Percentiles rank a stretch among this genome's conserved stretches.
phyloP scores from a whole-genome alignment of 2,113 vertebrate species.

The Scytalopus superciliaris region DNA sequence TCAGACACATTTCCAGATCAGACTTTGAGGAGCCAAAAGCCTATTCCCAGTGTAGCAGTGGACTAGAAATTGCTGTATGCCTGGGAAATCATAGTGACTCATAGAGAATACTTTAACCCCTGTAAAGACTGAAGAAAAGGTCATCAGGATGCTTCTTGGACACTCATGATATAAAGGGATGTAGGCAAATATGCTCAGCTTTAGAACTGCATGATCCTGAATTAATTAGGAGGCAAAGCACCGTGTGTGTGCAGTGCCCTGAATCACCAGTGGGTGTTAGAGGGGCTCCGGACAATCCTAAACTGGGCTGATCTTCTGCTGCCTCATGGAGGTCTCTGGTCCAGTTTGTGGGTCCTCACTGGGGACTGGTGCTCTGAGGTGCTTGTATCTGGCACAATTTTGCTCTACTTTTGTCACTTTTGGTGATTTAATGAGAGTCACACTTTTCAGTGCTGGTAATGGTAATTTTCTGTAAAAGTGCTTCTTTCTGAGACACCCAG shows the following conservation, averaged over 20 bases:
- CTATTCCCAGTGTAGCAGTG: neutral
- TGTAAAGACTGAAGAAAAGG: neutral
- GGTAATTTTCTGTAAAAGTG: neutral
- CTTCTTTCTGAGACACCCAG: neutral
- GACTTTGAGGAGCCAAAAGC: neutral
- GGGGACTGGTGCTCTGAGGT: neutral
- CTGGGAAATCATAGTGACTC: neutral
- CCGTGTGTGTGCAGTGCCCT: neutral
- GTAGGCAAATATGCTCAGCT: neutral
- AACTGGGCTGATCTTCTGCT: neutral
- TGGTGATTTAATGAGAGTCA: neutral
- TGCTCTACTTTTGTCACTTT: neutral
- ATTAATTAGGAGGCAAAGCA: no score
- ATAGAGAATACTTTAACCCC: neutral
- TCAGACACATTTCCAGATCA: neutral
- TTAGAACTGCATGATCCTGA: no score
- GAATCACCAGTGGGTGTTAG: neutral
- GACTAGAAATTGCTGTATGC: neutral
- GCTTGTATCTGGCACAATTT: neutral
- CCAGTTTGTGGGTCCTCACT: neutral
- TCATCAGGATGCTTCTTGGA: neutral
- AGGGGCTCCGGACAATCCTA: neutral
- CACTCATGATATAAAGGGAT: neutral
- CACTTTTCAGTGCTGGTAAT: neutral
- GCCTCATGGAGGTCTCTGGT: neutral